phyloP scores from a whole-genome alignment of 2,113 vertebrate genomes.

The Asarcornis scutulata region DNA sequence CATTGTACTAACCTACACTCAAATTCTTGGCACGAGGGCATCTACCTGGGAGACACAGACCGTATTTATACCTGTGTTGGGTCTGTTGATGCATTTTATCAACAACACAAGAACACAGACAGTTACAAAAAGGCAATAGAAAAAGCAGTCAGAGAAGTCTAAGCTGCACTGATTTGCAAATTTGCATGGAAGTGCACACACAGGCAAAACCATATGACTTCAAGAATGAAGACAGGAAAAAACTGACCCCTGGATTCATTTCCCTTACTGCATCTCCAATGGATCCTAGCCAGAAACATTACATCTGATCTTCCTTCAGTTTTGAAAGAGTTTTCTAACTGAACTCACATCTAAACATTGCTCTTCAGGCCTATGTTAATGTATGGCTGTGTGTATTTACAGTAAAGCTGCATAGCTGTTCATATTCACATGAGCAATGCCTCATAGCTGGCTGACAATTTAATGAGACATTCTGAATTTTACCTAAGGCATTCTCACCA shows the following conservation, averaged over 20 bases:
- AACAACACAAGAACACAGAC: background rate
- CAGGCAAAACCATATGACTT: background rate
- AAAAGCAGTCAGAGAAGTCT: background rate
- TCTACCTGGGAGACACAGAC: background rate
- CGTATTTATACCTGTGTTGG: background rate
- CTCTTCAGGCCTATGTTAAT: conserved; percentile 31
- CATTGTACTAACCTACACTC: background rate
- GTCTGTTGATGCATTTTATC: background rate
- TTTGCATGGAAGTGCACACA: background rate
- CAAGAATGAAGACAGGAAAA: background rate
- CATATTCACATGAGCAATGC: conserved; percentile 70
- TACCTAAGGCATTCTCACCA: conserved; percentile 78
- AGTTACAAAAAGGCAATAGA: background rate
- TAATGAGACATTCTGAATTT: conserved; percentile 82
- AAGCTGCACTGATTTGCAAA: background rate
- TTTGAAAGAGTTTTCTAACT: conserved; percentile 33
- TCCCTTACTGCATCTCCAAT: background rate
- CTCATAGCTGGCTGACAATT: conserved; percentile 76
- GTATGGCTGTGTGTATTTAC: conserved; percentile 18
- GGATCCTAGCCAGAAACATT: conserved; percentile 19
- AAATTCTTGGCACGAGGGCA: background rate
- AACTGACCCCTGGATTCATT: background rate
- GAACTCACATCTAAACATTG: background rate
- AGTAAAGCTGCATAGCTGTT: conserved; percentile 45
- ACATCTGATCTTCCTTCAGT: background rate